Conservation (phyloP, 2,888 invertebrate species). For the Aphidoletes aphidimyza region DNA sequence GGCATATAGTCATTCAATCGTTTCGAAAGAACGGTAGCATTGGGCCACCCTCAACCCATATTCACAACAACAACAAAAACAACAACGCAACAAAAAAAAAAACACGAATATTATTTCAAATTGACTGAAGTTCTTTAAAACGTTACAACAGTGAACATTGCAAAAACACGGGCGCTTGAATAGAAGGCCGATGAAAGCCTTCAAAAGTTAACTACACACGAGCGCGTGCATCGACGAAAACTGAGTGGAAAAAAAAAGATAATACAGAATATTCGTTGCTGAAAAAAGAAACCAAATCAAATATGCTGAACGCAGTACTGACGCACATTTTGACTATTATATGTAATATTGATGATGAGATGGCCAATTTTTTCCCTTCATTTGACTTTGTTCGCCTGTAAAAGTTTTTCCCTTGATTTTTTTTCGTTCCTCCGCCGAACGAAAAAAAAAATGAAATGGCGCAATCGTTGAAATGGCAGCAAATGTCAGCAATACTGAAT, state of each 20-base stretch:
- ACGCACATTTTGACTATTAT: slow-evolving; percentile 1
- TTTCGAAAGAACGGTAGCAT: background rate
- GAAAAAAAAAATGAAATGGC: background rate
- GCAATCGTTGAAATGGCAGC: background rate
- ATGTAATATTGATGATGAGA: background rate
- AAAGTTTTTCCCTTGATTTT: background rate
- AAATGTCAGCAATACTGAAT: background rate
- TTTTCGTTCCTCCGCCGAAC: background rate
- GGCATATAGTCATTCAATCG: slow-evolving; percentile 37
- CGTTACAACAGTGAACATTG: background rate
- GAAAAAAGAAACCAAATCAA: background rate
- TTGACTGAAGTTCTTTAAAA: slow-evolving; percentile 14
- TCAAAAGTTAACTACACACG: background rate
- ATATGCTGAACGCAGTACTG: background rate
- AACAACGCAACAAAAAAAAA: too few relatives aligned
- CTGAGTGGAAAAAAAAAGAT: too few relatives aligned
- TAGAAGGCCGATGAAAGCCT: background rate
- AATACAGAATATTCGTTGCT: too few relatives aligned
- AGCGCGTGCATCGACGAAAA: background rate
- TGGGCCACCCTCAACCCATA: background rate
- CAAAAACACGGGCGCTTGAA: background rate
- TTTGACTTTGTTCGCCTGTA: background rate
- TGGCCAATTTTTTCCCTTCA: background rate
- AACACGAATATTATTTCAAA: slow-evolving; percentile 37
- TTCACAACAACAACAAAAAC: too few relatives aligned